A percentile compares a stretch with the other conserved stretches of the same genome.
Evolutionary conservation across 2,113 vertebrate genomes (phyloP).

Genomic region (Heterotilapia buettikoferi): DNA sequence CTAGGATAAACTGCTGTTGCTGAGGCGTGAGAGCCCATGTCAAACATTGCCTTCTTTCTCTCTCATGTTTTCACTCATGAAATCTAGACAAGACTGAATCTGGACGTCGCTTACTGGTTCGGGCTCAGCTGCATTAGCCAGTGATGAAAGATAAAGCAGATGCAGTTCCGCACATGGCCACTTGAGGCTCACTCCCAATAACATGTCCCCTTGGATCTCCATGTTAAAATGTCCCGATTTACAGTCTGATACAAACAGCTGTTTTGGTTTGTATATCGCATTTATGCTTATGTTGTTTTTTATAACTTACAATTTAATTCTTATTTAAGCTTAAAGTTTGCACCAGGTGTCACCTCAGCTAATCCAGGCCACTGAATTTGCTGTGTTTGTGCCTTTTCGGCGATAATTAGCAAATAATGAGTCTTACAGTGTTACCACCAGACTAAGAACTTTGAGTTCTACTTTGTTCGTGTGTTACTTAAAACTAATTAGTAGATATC

Average conservation of each 20-base stretch:
- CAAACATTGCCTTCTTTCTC: conserved; percentile 8
- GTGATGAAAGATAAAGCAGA: background rate
- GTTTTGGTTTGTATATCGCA: background rate
- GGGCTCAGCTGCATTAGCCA: background rate
- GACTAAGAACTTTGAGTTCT: background rate
- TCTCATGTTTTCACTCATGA: background rate
- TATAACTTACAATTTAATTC: background rate
- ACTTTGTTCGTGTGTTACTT: background rate
- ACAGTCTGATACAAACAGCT: background rate
- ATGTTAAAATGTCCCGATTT: accelerated
- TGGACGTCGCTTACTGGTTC: background rate
- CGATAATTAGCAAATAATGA: background rate
- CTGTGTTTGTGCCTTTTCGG: background rate
- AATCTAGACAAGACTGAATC: accelerated
- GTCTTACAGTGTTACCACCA: background rate
- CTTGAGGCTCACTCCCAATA: background rate
- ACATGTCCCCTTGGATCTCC: accelerated
- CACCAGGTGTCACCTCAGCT: background rate
- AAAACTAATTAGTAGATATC: background rate
- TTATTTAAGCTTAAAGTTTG: background rate
- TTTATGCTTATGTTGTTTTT: background rate
- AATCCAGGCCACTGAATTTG: background rate
- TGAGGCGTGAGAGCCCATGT: conserved; percentile 50
- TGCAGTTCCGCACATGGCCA: accelerated
- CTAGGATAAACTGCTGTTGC: conserved; percentile 33